Base-by-base conservation (phyloP, 2,113 vertebrate species). In the Mesitornis unicolor region DNA sequence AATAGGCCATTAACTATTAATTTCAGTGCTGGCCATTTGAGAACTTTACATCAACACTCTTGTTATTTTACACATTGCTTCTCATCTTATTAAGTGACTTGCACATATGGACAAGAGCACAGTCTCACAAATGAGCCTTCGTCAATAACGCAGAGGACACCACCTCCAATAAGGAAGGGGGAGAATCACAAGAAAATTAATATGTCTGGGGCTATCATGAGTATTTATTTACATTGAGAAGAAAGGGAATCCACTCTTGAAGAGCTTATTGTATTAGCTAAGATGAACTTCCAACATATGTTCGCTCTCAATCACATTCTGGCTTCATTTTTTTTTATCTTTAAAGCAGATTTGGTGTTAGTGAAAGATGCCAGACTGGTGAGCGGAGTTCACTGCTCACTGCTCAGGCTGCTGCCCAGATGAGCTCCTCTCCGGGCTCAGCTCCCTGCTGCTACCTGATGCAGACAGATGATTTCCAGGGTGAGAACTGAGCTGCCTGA, bases 1-100 rank as follows among this genome's bases (percentile, higher is more conserved):
- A 97, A 97, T 97, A 97, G 96, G 89, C 79, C 95, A 98, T 98
- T 96, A 98, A 98, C 84, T 97, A 97, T 98, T 98, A 96, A 98
- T 97, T 77, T 83, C 90, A 90, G 73, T 43, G 83, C 84, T 93
- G 95, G 96, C 94, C 95, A 97, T 95, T 71, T 97, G 96, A 98
- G 98, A 97, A 87, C 96, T 95, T 96, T 97, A 98, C 97, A 98
- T 97, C 96, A 96, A 96, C 96, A 92, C 85, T 76, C 93, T 97
- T 97, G 97, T 97, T 98, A 97, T 97, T 98, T 97, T 97, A 98
- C 97, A 97, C 96, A 96, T 97, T 97, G 84, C 91, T 95, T 88
- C 93, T 95, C 91, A 85, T 96, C 94, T 97, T 93, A 97, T 98
- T 97, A 96, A 97, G 96, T 97, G 95, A 48, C 85, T 96, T 82